Conservation (phyloP, 2,113 vertebrate genomes). For the Poeciliopsis turrubarensis region DNA sequence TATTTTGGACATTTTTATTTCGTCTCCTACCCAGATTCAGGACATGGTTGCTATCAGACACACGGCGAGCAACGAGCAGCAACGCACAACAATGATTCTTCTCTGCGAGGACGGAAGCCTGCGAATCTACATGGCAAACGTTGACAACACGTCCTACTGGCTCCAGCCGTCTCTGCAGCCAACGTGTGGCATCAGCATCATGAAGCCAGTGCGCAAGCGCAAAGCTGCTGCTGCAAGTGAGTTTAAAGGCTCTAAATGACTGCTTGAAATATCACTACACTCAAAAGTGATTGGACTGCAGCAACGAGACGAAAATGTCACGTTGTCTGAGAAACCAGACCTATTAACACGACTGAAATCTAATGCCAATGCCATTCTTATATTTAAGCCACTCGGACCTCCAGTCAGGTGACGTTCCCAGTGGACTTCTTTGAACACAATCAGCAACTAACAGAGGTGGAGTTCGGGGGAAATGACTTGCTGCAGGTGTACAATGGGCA, state of each 20-base stretch:
- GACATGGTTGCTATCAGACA: constrained; percentile 99
- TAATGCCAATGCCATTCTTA: constrained; percentile 12
- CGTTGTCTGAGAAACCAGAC: background rate
- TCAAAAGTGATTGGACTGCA: background rate
- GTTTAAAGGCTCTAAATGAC: constrained; percentile 35
- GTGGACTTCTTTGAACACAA: constrained; percentile 99
- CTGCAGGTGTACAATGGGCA: constrained; percentile 98
- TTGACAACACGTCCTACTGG: constrained; percentile 98
- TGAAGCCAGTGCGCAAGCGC: constrained; percentile 97
- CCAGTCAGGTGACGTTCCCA: constrained; percentile 97
- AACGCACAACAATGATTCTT: constrained; percentile 98
- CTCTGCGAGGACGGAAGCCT: constrained; percentile 97
- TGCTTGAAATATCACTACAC: background rate
- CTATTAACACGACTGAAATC: background rate
- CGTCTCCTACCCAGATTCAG: constrained; percentile 85
- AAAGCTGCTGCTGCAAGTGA: constrained; percentile 92
- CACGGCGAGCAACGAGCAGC: constrained; percentile 96
- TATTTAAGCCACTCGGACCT: constrained; percentile 88
- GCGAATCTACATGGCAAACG: constrained; percentile 99
- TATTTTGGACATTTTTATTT: background rate
- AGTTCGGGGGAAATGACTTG: constrained; percentile 97
- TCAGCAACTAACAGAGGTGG: constrained; percentile 96
- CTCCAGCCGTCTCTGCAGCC: constrained; percentile 96
- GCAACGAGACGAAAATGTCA: background rate
- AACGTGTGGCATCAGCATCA: constrained; percentile 93